These are phyloP conservation scores for Pachypanchax playfairii DNA, from an alignment of 2,113 vertebrate species.

Conservation along the genomic window DNA sequence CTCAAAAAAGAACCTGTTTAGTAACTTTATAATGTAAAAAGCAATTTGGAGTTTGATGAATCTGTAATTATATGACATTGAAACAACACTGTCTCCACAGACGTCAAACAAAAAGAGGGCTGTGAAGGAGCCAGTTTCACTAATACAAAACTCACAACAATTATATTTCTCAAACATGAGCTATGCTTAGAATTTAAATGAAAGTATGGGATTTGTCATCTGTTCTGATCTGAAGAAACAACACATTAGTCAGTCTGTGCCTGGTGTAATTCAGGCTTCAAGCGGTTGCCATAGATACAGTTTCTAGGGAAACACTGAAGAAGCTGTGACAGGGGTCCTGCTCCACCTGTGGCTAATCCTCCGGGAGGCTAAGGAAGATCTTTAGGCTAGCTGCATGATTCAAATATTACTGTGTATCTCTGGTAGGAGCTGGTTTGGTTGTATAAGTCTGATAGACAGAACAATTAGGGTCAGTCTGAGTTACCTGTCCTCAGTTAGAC, in stretches of 20 bases:
- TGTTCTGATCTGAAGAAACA: slow-evolving; percentile 36
- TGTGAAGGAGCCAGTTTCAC: slow-evolving; percentile 1
- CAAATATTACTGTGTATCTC: not conserved
- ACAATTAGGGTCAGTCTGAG: not conserved
- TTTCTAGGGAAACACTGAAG: slow-evolving; percentile 72
- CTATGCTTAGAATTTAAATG: not conserved
- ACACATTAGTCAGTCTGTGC: slow-evolving; percentile 49
- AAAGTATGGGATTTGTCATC: slow-evolving; percentile 19
- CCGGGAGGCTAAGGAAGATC: slow-evolving; percentile 32
- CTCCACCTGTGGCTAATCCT: slow-evolving; percentile 78
- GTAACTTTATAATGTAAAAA: no score
- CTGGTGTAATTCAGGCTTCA: slow-evolving; percentile 68
- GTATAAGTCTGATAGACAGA: not conserved
- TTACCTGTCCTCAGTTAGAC: not conserved
- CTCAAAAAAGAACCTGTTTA: no score
- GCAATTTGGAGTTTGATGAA: no score
- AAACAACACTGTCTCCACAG: not conserved
- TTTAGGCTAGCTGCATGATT: slow-evolving; percentile 29
- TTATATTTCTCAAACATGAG: not conserved
- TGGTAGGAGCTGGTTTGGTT: not conserved
- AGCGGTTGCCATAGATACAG: slow-evolving; percentile 79
- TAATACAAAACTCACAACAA: no score
- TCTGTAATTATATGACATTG: no score
- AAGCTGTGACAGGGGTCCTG: slow-evolving; percentile 70
- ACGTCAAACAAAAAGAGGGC: not conserved